These are phyloP conservation scores for Gopherus flavomarginatus DNA, from an alignment of 2,113 vertebrate genomes.

Conservation along the genomic window DNA sequence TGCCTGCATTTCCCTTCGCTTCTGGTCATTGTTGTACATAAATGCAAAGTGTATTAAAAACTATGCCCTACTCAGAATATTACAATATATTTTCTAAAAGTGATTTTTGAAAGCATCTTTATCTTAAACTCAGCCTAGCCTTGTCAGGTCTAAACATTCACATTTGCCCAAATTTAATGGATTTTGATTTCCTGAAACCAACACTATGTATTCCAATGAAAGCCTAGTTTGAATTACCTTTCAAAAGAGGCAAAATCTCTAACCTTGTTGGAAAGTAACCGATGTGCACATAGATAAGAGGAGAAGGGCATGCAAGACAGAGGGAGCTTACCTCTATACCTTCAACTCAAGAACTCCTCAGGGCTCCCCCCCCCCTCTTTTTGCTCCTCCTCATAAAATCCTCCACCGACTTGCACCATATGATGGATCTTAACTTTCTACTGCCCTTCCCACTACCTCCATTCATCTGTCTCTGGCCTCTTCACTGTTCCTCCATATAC, in stretches of 20 bases:
- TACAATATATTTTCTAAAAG: background rate
- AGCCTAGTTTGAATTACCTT: background rate
- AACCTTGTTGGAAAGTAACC: background rate
- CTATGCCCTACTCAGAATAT: background rate
- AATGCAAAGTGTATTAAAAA: background rate
- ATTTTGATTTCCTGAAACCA: background rate
- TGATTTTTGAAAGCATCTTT: background rate
- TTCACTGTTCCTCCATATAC: background rate
- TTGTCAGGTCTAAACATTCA: background rate
- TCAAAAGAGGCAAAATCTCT: background rate
- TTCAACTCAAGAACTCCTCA: background rate
- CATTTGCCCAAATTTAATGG: background rate
- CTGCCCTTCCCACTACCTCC: background rate
- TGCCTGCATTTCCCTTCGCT: background rate
- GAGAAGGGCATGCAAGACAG: background rate
- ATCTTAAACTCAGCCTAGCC: background rate
- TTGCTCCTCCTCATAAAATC: background rate
- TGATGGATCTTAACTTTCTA: background rate
- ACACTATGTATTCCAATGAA: background rate
- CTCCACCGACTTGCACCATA: background rate
- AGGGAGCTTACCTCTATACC: background rate
- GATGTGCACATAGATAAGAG: fast-evolving
- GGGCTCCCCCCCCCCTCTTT: background rate
- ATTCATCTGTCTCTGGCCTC: background rate
- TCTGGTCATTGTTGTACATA: background rate